Percentiles rank a stretch among this genome's conserved stretches.
These are phyloP conservation scores for Aphidius colemani DNA, from an alignment of 2,888 invertebrate species.

Conservation along the genomic window DNA sequence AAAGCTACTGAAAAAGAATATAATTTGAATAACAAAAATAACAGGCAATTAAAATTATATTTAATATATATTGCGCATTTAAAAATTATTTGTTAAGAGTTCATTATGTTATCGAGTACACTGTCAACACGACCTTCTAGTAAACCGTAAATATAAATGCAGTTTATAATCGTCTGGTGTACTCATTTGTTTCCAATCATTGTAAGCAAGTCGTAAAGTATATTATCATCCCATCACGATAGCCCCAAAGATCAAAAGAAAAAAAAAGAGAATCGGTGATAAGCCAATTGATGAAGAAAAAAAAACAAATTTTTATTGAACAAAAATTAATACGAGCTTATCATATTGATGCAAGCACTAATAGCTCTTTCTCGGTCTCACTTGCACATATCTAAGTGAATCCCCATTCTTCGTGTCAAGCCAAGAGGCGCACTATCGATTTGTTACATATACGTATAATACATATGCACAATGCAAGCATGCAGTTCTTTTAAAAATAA, in stretches of 20 bases:
- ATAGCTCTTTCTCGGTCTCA: too few species aligned
- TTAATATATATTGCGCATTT: neutral
- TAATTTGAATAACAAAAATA: neutral
- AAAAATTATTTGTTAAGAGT: neutral
- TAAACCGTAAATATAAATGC: neutral
- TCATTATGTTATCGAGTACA: neutral
- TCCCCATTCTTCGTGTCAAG: conserved; percentile 13
- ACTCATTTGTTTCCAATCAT: neutral
- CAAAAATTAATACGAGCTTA: too few species aligned
- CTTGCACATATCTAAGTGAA: conserved; percentile 12
- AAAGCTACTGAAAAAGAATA: neutral
- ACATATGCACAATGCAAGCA: conserved; percentile 12
- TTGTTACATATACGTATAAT: conserved; percentile 13
- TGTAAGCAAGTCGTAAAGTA: neutral
- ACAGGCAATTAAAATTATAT: neutral
- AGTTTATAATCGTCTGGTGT: neutral
- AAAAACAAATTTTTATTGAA: too few species aligned
- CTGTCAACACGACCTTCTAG: conserved; percentile 6
- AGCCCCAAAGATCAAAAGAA: neutral
- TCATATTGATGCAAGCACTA: too few species aligned
- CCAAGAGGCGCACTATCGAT: conserved; percentile 21
- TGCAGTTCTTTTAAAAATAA: conserved; percentile 18
- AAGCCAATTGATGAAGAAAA: too few species aligned
- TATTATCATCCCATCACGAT: too few species aligned
- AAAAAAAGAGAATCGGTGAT: neutral